Evolutionary conservation across 2,113 vertebrate species (phyloP).

Genomic region (Myotis davidii): DNA sequence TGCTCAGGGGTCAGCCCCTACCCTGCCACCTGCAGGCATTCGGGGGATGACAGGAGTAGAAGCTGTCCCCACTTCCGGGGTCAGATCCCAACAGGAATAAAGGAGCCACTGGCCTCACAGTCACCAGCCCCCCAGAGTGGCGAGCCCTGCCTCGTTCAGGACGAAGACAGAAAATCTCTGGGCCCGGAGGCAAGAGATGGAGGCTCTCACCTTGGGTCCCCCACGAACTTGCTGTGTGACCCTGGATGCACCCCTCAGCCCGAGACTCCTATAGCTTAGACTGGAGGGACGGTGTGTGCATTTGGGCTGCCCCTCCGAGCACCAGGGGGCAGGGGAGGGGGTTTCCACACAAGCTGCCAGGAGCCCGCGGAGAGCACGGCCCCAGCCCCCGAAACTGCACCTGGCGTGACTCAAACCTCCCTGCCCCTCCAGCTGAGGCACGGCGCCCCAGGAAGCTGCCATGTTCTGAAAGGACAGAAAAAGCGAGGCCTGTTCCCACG

Average conservation of each 20-base stretch:
- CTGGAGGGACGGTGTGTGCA: accelerated
- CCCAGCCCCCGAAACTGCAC: neutral
- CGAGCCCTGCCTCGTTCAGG: neutral
- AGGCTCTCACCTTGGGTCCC: neutral
- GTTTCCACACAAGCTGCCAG: neutral
- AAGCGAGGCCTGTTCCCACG: neutral
- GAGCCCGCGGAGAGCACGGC: neutral
- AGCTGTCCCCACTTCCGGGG: neutral
- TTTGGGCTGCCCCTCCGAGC: accelerated
- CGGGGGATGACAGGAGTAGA: neutral
- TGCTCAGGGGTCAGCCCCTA: neutral
- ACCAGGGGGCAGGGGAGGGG: neutral
- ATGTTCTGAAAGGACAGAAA: neutral
- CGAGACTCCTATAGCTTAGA: no score
- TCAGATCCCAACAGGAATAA: neutral
- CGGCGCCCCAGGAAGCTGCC: neutral
- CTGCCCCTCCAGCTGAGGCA: neutral
- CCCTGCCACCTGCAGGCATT: neutral
- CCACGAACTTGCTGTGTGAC: neutral
- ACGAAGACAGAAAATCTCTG: neutral
- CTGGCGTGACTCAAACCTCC: neutral
- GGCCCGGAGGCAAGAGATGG: neutral
- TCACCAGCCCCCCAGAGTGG: neutral
- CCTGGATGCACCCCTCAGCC: neutral
- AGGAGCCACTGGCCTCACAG: neutral